A percentile compares a stretch with the other conserved stretches of the same genome.
Evolutionary conservation across 2,888 invertebrate genomes (phyloP).

Genomic region (Andrena marginata): DNA sequence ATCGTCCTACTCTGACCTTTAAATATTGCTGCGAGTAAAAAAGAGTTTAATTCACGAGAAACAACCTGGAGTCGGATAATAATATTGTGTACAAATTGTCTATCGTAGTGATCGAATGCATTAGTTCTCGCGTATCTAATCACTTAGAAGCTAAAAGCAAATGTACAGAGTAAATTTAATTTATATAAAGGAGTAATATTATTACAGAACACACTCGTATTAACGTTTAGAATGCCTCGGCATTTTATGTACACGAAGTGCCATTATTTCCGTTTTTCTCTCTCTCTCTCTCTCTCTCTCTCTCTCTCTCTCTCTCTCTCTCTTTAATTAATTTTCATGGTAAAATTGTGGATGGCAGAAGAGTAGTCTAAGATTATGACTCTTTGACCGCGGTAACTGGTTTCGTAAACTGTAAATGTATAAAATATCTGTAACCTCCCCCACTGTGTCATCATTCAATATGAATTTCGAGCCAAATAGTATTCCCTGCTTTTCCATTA

Average conservation of each 20-base stretch:
- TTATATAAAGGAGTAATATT: slow-evolving; percentile 49
- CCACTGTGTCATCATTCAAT: slow-evolving; percentile 33
- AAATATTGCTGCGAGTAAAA: slow-evolving; percentile 35
- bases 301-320: neutral
- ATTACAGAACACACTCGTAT: slow-evolving; percentile 57
- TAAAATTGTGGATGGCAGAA: slow-evolving; percentile 39
- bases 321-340: slow-evolving; percentile 21
- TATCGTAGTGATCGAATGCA: slow-evolving; percentile 41
- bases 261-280: slow-evolving; percentile 7
- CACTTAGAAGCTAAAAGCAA: slow-evolving; percentile 60
- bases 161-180: slow-evolving; percentile 52
- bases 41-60: slow-evolving; percentile 21
- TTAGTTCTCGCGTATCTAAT: slow-evolving; percentile 32
- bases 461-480: slow-evolving; percentile 50
- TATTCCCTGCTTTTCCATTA: neutral
- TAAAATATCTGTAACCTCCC: slow-evolving; percentile 55
- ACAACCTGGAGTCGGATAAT: slow-evolving; percentile 11
- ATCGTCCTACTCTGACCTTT: slow-evolving; percentile 23
- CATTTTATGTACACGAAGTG: slow-evolving; percentile 53
- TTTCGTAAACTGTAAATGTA: slow-evolving; percentile 50
- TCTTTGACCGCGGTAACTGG: slow-evolving; percentile 30
- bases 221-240: slow-evolving; percentile 47
- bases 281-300: neutral
- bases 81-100: slow-evolving; percentile 33
- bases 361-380: slow-evolving; percentile 28